Conservation (phyloP, 2,888 invertebrate species). For the Drosophila helvetica region DNA sequence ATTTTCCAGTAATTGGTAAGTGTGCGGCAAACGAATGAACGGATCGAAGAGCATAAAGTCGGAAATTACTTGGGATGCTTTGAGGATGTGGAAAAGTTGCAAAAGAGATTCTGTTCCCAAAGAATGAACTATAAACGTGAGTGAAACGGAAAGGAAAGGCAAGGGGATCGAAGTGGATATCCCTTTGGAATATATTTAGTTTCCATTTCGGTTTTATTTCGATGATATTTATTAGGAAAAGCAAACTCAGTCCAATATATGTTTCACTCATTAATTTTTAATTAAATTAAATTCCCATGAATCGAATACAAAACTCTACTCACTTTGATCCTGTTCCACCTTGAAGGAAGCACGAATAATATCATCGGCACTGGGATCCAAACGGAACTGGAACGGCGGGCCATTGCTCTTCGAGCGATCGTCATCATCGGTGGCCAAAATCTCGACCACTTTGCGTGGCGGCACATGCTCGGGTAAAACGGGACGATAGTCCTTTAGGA, state of each 20-base stretch:
- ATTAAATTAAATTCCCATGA: background rate
- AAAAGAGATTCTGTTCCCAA: background rate
- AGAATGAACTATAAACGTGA: background rate
- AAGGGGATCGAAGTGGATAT: too few species aligned
- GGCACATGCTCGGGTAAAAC: constrained; percentile 96
- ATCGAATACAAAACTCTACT: constrained; percentile 81
- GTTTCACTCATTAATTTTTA: too few species aligned
- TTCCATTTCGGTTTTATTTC: too few species aligned
- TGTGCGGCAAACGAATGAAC: constrained; percentile 24
- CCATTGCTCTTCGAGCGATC: constrained; percentile 97
- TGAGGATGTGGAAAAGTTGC: background rate
- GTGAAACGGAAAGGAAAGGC: background rate
- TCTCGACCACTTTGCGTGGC: constrained; percentile 95
- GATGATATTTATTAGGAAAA: too few species aligned
- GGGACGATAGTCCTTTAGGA: constrained; percentile 95
- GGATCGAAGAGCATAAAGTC: constrained; percentile 11
- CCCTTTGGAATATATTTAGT: too few species aligned
- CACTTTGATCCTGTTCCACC: constrained; percentile 97
- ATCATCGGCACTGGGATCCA: constrained; percentile 97
- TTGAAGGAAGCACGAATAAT: constrained; percentile 97
- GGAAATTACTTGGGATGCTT: constrained; percentile 1
- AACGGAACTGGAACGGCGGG: constrained; percentile 97
- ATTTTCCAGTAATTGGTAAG: constrained; percentile 44
- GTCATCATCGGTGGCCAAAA: constrained; percentile 96
- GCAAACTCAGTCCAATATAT: too few species aligned